Evolutionary conservation across 2,888 invertebrate species (phyloP).

Genomic region (Galerucella nymphaeae): DNA sequence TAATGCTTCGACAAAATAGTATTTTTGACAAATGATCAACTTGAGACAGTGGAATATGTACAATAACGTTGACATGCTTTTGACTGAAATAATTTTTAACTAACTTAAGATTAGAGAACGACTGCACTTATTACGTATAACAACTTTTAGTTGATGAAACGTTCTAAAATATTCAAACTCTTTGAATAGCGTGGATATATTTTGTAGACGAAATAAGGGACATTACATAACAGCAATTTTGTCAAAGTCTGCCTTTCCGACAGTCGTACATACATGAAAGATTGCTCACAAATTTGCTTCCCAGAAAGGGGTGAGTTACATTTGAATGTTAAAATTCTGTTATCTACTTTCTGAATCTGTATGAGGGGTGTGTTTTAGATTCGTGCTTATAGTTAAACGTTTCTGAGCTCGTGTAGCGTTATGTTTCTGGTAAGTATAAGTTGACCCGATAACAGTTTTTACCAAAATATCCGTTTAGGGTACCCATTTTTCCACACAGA

Average conservation of each 20-base stretch:
- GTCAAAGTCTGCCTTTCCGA: slow-evolving; percentile 21
- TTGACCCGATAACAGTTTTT: neutral
- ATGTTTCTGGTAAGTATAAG: slow-evolving; percentile 1
- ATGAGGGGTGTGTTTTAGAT: slow-evolving; percentile 40
- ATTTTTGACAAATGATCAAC: too few species aligned
- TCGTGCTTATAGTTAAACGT: slow-evolving; percentile 32
- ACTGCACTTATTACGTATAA: too few species aligned
- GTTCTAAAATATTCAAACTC: too few species aligned
- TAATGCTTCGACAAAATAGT: too few species aligned
- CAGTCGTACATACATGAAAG: slow-evolving; percentile 44
- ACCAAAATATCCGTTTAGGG: too few species aligned
- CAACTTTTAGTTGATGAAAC: too few species aligned
- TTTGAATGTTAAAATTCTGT: slow-evolving; percentile 52
- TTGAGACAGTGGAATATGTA: too few species aligned
- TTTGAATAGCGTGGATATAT: slow-evolving; percentile 35
- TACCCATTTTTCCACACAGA: too few species aligned
- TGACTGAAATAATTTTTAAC: too few species aligned
- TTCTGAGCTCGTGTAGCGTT: slow-evolving; percentile 1
- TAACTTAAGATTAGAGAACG: too few species aligned
- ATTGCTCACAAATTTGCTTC: slow-evolving; percentile 38
- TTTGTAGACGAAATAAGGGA: slow-evolving; percentile 33
- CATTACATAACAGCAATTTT: slow-evolving; percentile 1
- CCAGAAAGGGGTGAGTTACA: slow-evolving; percentile 53
- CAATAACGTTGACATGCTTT: too few species aligned
- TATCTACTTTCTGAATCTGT: slow-evolving; percentile 43